Percentiles rank a stretch among this genome's conserved stretches.
These are phyloP conservation scores for Cephus nigrinus DNA, from an alignment of 2,888 invertebrate species.

Conservation along the genomic window DNA sequence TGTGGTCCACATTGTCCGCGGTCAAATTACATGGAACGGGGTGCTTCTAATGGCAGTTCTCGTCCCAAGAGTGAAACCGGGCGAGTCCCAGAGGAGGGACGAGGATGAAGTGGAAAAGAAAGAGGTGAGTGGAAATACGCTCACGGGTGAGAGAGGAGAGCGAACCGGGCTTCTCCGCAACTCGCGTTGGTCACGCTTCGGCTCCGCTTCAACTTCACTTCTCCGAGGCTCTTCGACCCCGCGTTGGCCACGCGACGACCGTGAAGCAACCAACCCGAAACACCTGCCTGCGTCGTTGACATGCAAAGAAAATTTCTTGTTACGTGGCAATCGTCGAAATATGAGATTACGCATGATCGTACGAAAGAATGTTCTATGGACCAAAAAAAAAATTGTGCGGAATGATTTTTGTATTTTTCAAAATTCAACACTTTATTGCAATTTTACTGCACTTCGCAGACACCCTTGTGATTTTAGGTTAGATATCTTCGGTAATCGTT, in stretches of 20 bases:
- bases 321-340: background rate
- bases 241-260: constrained; percentile 22
- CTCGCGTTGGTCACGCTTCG: constrained; percentile 51
- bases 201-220: constrained; percentile 44
- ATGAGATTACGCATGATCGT: background rate
- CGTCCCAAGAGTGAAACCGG: constrained; percentile 36
- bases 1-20: constrained; percentile 60
- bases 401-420: background rate
- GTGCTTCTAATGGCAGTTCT: constrained; percentile 60
- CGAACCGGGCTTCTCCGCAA: constrained; percentile 21
- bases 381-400: background rate
- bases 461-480: background rate
- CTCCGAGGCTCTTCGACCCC: constrained; percentile 27
- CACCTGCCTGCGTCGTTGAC: constrained; percentile 54
- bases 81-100: constrained; percentile 24
- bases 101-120: constrained; percentile 28
- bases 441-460: background rate
- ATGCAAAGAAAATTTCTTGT: constrained; percentile 47
- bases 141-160: constrained; percentile 9
- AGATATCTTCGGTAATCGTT: background rate
- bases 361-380: background rate
- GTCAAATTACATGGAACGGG: constrained; percentile 60
- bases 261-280: constrained; percentile 25
- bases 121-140: background rate
- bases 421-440: background rate